Evolutionary conservation across 2,113 vertebrate genomes (phyloP).

Genomic region (Pyrgilauda ruficollis): DNA sequence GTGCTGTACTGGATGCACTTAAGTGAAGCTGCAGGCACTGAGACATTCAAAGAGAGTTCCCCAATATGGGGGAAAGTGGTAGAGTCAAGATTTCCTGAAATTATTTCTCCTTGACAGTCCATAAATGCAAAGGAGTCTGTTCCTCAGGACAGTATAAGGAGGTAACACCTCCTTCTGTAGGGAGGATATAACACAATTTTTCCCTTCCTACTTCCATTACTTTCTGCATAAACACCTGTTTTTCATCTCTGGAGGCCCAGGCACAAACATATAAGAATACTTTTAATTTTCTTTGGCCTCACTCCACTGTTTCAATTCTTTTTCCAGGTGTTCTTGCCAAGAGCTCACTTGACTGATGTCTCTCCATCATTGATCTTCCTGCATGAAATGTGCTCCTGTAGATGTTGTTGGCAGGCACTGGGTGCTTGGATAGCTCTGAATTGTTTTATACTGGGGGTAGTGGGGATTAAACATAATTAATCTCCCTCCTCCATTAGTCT

Average conservation of each 20-base stretch:
- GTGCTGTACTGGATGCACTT: neutral
- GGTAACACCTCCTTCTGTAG: neutral
- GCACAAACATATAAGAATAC: neutral
- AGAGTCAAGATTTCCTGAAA: neutral
- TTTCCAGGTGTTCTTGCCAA: neutral
- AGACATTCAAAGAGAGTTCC: neutral
- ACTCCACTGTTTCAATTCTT: neutral
- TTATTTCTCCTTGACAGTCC: neutral
- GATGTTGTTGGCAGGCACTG: neutral
- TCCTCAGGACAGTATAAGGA: neutral
- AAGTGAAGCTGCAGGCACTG: neutral
- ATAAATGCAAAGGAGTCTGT: neutral
- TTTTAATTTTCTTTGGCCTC: neutral
- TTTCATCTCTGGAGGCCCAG: neutral
- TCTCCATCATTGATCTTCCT: neutral
- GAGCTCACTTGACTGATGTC: neutral
- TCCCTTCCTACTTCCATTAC: neutral
- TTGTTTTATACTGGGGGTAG: neutral
- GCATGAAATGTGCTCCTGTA: neutral
- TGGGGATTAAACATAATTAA: neutral
- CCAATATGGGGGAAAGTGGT: neutral
- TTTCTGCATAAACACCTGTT: neutral
- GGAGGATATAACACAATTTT: neutral
- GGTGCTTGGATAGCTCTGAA: neutral
- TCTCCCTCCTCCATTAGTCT: neutral